Percentiles rank a stretch among this genome's conserved stretches.
Evolutionary conservation across 2,113 vertebrate genomes (phyloP).

Genomic region (Gambusia affinis): DNA sequence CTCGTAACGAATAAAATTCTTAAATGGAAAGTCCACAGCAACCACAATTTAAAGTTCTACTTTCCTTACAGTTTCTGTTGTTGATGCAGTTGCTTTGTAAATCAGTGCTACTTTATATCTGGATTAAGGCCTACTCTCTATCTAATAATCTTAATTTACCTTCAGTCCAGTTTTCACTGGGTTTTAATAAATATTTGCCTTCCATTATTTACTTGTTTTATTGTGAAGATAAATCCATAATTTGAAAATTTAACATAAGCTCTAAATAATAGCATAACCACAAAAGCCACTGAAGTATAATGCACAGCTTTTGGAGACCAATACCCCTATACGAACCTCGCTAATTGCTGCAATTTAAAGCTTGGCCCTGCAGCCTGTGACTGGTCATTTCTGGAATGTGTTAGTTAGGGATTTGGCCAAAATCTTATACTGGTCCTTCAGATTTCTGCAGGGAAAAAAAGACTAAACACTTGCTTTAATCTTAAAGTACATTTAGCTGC

Average conservation of each 20-base stretch:
- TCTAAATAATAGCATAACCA: slow-evolving; percentile 55
- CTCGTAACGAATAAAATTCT: too few relatives aligned
- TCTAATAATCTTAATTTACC: not conserved
- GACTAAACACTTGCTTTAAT: slow-evolving; percentile 60
- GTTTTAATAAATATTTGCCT: not conserved
- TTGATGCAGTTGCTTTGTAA: too few relatives aligned
- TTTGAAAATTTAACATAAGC: slow-evolving; percentile 38
- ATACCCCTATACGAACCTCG: slow-evolving; percentile 28
- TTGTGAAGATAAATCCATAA: slow-evolving; percentile 48
- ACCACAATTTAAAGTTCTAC: too few relatives aligned
- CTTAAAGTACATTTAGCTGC: slow-evolving; percentile 37
- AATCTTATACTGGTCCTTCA: slow-evolving; percentile 34
- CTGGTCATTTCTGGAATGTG: slow-evolving; percentile 62
- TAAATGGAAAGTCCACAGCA: too few relatives aligned
- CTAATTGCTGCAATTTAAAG: slow-evolving; percentile 54
- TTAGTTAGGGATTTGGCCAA: slow-evolving; percentile 36
- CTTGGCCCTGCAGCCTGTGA: slow-evolving; percentile 27
- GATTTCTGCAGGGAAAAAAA: slow-evolving; percentile 30
- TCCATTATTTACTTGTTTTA: slow-evolving; percentile 26
- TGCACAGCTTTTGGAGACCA: slow-evolving; percentile 41
- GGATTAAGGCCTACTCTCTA: not conserved
- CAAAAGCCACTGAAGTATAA: slow-evolving; percentile 62
- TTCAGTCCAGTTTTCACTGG: not conserved
- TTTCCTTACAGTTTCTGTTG: too few relatives aligned
- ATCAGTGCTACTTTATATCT: too few relatives aligned